Evolutionary conservation across 2,113 vertebrate genomes (phyloP), one percentile per base, ranked within the genome.

Genomic region (Dasyornis broadbenti): DNA sequence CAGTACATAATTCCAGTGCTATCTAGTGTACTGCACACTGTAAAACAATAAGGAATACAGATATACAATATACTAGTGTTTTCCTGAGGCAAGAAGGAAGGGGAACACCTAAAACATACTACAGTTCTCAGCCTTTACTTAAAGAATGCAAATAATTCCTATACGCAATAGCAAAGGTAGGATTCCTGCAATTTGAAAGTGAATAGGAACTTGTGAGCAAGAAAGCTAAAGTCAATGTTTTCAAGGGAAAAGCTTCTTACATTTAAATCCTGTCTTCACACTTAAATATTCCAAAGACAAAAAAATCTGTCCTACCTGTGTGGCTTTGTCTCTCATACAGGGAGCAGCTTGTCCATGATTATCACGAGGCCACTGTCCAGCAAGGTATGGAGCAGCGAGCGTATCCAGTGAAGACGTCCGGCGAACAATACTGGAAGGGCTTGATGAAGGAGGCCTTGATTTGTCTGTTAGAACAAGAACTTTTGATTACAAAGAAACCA

Each of bases 281-380:
- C 47, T 76, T 56, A 64, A 49, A 28, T 44, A 44, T 8, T 16
- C 12, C 7, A 3, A 50, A 77, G 39, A 26, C 16, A 82, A 79
- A 94, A 81, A 88, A n/a, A 75, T 17, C 35, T 49, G 15, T 77
- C 98, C 95, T 97, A 99, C 99, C 98, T 99, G 99, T 16, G 99
- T 99, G 42, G 99, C 98, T 97, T 99, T 99, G 98, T 99, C 99
- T 97, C 98, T 98, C 99, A 99, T 99, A 97, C 98, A 99, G 80
- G 99, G 98, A 86, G 98, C 96, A 92, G 98, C 98, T 61, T 98
- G 98, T 21, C 98, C 97, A 16, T 99, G 99, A 94, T 97, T 98
- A 96, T 99, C 99, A 96, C 99, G 99, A 97, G 99, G 99, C 99
- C 99, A 99, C 95, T 99, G 99, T 70, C 99, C 99, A 86, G 98